These are phyloP conservation scores for Lineus longissimus DNA, from an alignment of 1,140 invertebrate species.

Conservation along the genomic window DNA sequence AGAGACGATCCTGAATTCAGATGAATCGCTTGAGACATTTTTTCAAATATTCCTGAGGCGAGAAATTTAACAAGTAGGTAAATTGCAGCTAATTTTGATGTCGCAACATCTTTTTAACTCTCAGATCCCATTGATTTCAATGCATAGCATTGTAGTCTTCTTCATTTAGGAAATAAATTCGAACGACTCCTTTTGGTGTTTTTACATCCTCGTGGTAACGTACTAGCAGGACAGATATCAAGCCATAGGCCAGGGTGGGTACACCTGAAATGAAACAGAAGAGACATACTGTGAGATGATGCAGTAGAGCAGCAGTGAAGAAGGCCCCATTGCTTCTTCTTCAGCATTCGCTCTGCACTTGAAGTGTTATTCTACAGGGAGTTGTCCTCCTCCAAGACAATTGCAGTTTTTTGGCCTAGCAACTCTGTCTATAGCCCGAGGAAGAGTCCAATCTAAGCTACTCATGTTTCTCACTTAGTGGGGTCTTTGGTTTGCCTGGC, in stretches of 20 bases:
- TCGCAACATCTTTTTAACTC: too few species aligned
- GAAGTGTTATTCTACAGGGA: neutral
- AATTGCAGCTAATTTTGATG: too few species aligned
- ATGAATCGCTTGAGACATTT: too few species aligned
- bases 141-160: conserved; percentile 73
- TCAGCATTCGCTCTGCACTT: too few species aligned
- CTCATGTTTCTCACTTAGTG: too few species aligned
- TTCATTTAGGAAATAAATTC: conserved; percentile 80
- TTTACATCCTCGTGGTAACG: conserved; percentile 72
- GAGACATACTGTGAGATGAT: conserved; percentile 2
- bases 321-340: neutral
- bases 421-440: neutral
- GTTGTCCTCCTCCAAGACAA: neutral
- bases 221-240: conserved; percentile 77
- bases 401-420: neutral
- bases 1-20: too few species aligned
- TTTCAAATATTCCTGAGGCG: too few species aligned
- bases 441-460: too few species aligned
- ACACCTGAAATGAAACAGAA: conserved; percentile 65
- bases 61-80: too few species aligned
- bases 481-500: too few species aligned
- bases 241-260: conserved; percentile 83
- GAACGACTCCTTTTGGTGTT: conserved; percentile 68
- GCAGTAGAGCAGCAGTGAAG: conserved; percentile 5
- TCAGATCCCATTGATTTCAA: neutral